Percentiles rank a stretch among this genome's conserved stretches.
phyloP scores from a whole-genome alignment of 2,797 vertebrate genomes.

The Propithecus perrieri region DNA sequence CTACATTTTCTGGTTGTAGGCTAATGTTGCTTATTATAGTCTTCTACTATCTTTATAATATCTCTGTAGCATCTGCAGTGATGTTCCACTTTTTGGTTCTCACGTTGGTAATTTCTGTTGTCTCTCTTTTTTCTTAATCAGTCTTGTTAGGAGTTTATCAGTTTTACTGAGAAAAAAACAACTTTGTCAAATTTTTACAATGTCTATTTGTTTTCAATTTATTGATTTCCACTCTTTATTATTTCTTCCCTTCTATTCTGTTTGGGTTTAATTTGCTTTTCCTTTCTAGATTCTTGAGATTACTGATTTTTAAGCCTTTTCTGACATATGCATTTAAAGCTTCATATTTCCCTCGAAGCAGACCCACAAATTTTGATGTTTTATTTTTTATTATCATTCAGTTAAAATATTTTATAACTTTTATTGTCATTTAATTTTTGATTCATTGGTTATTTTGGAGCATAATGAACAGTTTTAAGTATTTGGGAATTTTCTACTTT shows the following conservation, averaged over 20 bases:
- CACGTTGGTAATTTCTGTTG: background rate
- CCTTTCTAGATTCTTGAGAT: background rate
- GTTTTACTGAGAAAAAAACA: background rate
- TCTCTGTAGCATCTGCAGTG: background rate
- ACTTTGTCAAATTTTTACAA: background rate
- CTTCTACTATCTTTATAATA: background rate
- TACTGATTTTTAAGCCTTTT: background rate
- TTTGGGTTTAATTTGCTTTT: background rate
- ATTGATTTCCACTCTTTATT: background rate
- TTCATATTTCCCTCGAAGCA: background rate
- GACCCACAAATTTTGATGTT: background rate
- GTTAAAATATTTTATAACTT: background rate
- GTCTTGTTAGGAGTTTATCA: background rate
- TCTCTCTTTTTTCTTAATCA: background rate
- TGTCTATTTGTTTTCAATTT: background rate
- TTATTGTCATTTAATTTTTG: background rate
- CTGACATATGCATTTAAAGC: background rate
- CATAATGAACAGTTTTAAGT: background rate
- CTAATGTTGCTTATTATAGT: background rate
- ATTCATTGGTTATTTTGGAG: background rate
- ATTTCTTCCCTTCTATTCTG: background rate
- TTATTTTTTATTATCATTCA: background rate
- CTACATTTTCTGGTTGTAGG: background rate
- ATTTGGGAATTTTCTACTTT: background rate
- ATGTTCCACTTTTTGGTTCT: background rate